These are phyloP conservation scores for Sarotherodon lohbergeri DNA, from an alignment of 2,113 vertebrate genomes.

Conservation along the genomic window DNA sequence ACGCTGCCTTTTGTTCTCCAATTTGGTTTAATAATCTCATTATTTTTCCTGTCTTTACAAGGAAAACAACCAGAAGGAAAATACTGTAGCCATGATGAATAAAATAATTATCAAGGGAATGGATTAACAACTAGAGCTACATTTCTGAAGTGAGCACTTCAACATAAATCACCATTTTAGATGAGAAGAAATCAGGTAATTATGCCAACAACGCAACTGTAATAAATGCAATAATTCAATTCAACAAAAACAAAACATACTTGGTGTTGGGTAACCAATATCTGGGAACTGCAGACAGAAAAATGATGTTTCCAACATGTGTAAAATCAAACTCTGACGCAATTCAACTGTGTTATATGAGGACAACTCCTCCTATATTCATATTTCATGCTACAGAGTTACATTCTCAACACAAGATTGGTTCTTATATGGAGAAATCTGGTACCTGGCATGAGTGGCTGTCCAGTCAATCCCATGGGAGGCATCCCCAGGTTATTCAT, in stretches of 20 bases:
- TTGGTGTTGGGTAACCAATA: neutral
- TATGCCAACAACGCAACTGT: neutral
- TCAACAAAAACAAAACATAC: neutral
- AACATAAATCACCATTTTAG: neutral
- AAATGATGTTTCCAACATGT: neutral
- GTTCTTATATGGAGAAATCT: neutral
- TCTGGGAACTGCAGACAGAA: neutral
- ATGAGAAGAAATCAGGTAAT: neutral
- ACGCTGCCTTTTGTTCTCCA: neutral
- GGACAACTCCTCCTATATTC: neutral
- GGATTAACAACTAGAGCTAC: neutral
- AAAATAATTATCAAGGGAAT: neutral
- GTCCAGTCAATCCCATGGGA: slow-evolving; percentile 85
- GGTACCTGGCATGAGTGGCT: slow-evolving; percentile 87
- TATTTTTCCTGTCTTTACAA: neutral
- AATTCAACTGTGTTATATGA: neutral
- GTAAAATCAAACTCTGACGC: neutral
- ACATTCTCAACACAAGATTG: neutral
- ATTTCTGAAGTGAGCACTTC: neutral
- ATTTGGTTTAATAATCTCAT: neutral
- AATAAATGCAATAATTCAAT: neutral
- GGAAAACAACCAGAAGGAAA: neutral
- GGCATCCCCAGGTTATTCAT: slow-evolving; percentile 97
- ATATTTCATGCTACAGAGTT: neutral
- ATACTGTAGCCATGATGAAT: neutral